phyloP scores from a whole-genome alignment of 2,113 vertebrate genomes.

The Jacana jacana region DNA sequence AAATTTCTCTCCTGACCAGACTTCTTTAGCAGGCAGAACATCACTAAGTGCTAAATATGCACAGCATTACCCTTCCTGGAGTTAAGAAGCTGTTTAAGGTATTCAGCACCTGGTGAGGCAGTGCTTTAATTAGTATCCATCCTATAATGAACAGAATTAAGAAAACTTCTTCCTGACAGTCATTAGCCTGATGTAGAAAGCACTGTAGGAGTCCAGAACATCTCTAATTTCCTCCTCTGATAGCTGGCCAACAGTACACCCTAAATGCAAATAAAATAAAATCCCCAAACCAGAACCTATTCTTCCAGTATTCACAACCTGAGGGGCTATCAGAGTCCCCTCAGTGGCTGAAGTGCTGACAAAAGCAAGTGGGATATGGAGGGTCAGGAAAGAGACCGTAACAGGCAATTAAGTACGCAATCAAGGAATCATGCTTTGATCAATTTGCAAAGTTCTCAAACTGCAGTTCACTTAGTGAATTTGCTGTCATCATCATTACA shows the following conservation, averaged over 20 bases:
- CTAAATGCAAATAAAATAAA: constrained; percentile 17
- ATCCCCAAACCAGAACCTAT: constrained; percentile 2
- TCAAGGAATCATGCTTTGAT: constrained; percentile 39
- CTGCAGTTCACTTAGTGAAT: constrained; percentile 32
- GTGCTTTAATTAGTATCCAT: neutral
- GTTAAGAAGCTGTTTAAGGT: neutral
- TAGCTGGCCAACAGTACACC: neutral
- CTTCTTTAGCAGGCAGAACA: neutral
- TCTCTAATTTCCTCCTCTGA: neutral
- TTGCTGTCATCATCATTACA: constrained; percentile 46
- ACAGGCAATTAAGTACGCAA: constrained; percentile 56
- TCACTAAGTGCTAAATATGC: neutral
- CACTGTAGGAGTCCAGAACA: neutral
- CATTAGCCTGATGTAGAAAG: neutral
- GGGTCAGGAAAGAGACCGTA: neutral
- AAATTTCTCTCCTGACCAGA: neutral
- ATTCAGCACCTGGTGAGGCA: neutral
- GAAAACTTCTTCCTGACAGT: neutral
- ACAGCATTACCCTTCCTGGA: neutral
- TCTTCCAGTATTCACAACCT: neutral
- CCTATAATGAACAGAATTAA: neutral
- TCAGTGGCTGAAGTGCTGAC: constrained; percentile 7
- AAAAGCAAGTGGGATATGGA: neutral
- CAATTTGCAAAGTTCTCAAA: constrained; percentile 52
- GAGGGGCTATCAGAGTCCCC: neutral